These are phyloP conservation scores for Xylophagus ater DNA, from an alignment of 2,888 invertebrate species.

Conservation along the genomic window DNA sequence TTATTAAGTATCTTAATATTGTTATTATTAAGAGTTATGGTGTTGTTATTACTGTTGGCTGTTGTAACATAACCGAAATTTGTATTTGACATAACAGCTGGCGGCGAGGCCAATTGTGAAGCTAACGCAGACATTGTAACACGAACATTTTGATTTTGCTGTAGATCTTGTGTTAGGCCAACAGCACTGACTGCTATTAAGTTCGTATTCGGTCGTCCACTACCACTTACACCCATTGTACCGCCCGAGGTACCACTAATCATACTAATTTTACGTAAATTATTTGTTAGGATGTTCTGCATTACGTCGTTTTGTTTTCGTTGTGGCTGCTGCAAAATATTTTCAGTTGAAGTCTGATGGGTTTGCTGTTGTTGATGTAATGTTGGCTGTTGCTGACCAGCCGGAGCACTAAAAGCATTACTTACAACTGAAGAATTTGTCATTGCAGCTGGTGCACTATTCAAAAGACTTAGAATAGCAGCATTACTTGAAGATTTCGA, in stretches of 20 bases:
- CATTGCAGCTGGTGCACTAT: constrained; percentile 66
- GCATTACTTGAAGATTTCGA: constrained; percentile 42
- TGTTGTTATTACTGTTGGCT: constrained; percentile 17
- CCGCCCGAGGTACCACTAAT: constrained; percentile 22
- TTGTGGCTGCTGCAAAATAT: constrained; percentile 22
- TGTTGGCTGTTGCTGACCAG: constrained; percentile 20
- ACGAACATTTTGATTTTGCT: constrained; percentile 31
- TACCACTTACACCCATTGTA: constrained; percentile 23
- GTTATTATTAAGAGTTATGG: constrained; percentile 10
- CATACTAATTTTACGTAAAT: constrained; percentile 34
- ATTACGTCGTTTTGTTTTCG: constrained; percentile 35
- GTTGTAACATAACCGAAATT: constrained; percentile 26
- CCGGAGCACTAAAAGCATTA: constrained; percentile 34
- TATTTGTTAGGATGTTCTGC: constrained; percentile 33
- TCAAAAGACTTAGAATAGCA: constrained; percentile 64
- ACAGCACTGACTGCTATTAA: constrained; percentile 29
- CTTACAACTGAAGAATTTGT: constrained; percentile 48
- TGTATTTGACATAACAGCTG: constrained; percentile 38
- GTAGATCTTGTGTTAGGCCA: constrained; percentile 22
- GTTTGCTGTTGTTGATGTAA: constrained; percentile 21
- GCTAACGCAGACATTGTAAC: constrained; percentile 41
- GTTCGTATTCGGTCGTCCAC: constrained; percentile 21
- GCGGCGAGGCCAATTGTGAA: constrained; percentile 38
- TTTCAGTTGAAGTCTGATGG: constrained; percentile 26
- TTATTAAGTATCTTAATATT: constrained; percentile 22